A percentile compares a stretch with the other conserved stretches of the same genome.
Conservation (phyloP, 2,888 invertebrate species). For the Fragum whitleyi region DNA sequence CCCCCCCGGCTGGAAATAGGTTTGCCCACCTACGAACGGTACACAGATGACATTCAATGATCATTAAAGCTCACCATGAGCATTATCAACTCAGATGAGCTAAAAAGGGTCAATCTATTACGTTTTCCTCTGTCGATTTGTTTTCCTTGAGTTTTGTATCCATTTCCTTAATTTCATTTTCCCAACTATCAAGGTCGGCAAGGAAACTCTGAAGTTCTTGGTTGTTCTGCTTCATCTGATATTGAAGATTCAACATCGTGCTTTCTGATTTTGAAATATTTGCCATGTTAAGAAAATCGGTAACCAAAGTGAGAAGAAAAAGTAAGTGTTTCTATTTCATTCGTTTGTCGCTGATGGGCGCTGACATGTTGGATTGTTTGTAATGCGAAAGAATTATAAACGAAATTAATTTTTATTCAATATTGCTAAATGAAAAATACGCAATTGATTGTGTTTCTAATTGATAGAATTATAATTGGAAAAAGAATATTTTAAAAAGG, state of each 20-base stretch:
- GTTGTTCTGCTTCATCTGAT: slow-evolving; percentile 90
- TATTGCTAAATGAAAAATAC: too few relatives aligned
- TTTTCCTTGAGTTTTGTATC: slow-evolving; percentile 73
- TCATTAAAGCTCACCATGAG: too few relatives aligned
- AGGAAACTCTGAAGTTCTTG: slow-evolving; percentile 90
- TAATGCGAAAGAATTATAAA: neutral
- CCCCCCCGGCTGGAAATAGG: too few relatives aligned
- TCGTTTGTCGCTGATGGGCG: slow-evolving; percentile 1
- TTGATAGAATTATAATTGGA: too few relatives aligned
- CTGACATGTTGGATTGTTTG: slow-evolving; percentile 22
- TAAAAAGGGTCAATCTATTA: too few relatives aligned
- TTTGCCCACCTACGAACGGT: too few relatives aligned
- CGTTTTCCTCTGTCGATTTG: slow-evolving; percentile 42
- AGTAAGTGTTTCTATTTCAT: neutral
- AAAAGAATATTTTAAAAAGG: too few relatives aligned
- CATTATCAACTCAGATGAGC: too few relatives aligned
- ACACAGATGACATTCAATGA: too few relatives aligned
- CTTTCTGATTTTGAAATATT: slow-evolving; percentile 71
- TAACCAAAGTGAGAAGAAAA: neutral
- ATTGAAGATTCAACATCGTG: slow-evolving; percentile 89
- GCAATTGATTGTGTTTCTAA: too few relatives aligned
- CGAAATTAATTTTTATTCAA: too few relatives aligned
- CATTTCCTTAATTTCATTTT: slow-evolving; percentile 81
- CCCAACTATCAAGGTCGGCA: slow-evolving; percentile 88
- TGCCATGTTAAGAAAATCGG: slow-evolving; percentile 54